Conservation (phyloP, 2,113 vertebrate genomes). For the Petaurus breviceps region DNA sequence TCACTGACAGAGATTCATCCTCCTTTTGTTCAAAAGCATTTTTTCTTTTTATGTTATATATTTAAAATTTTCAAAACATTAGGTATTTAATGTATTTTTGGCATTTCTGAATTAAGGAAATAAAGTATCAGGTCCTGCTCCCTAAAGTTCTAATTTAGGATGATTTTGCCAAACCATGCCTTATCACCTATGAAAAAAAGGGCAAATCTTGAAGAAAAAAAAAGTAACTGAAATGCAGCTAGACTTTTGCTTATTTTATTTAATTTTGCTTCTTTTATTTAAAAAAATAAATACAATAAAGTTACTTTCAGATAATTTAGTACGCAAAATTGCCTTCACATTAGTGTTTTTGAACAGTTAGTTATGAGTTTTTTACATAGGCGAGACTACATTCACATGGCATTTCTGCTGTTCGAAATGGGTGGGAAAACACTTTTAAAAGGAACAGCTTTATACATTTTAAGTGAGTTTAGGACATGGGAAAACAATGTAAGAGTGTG, state of each 20-base stretch:
- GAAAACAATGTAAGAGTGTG: neutral
- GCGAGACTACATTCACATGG: neutral
- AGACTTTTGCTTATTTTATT: slow-evolving; percentile 9
- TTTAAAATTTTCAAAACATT: slow-evolving; percentile 36
- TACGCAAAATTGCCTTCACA: neutral
- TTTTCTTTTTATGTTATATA: slow-evolving; percentile 29
- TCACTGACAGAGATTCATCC: neutral
- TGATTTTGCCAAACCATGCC: neutral
- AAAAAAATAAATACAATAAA: slow-evolving; percentile 10
- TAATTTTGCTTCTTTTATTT: neutral
- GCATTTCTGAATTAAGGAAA: slow-evolving; percentile 51
- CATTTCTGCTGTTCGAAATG: slow-evolving; percentile 20
- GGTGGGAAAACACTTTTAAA: slow-evolving; percentile 30
- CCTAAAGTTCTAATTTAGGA: slow-evolving; percentile 45
- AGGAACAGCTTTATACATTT: neutral
- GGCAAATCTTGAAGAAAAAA: neutral
- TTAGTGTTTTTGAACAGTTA: neutral
- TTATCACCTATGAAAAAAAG: neutral
- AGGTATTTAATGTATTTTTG: neutral
- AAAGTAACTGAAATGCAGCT: neutral
- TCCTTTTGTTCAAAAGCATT: slow-evolving; percentile 24
- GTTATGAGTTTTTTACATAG: neutral
- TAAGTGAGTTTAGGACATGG: slow-evolving; percentile 13
- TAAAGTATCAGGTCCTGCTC: slow-evolving; percentile 20
- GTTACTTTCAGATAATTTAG: neutral